Conservation (phyloP, 2,888 invertebrate genomes). For the Melipona beecheii region DNA sequence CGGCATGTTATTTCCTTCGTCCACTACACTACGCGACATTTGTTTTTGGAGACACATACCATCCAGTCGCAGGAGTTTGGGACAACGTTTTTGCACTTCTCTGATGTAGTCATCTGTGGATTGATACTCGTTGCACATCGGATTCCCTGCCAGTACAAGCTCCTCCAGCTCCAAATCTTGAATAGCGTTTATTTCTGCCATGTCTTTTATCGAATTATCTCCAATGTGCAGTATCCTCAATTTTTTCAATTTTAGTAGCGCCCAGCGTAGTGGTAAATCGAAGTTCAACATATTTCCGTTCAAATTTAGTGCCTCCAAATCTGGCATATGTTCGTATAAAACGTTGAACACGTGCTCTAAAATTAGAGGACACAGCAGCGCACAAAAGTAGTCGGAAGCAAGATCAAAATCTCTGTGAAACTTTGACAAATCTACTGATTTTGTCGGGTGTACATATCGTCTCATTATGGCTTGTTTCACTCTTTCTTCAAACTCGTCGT, state of each 20-base stretch:
- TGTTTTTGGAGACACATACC: constrained; percentile 93
- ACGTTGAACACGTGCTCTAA: constrained; percentile 91
- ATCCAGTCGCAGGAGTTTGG: constrained; percentile 94
- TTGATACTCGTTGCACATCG: constrained; percentile 91
- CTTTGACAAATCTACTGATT: constrained; percentile 91
- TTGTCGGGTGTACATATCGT: constrained; percentile 90
- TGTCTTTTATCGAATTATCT: constrained; percentile 90
- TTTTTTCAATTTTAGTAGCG: constrained; percentile 88
- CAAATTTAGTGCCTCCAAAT: constrained; percentile 91
- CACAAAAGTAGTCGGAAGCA: constrained; percentile 89
- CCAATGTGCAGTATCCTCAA: constrained; percentile 93
- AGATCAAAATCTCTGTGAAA: constrained; percentile 92
- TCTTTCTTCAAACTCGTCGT: constrained; percentile 88
- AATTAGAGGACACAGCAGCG: constrained; percentile 89
- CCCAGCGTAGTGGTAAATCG: constrained; percentile 88
- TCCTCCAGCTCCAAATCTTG: constrained; percentile 90
- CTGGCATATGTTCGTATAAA: constrained; percentile 93
- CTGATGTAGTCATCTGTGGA: constrained; percentile 92
- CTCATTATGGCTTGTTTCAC: constrained; percentile 93
- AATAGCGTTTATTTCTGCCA: constrained; percentile 88
- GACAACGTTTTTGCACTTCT: constrained; percentile 94
- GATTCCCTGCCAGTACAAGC: constrained; percentile 92
- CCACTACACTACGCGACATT: constrained; percentile 93
- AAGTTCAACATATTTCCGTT: constrained; percentile 91
- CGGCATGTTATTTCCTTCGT: constrained; percentile 87